A percentile compares a stretch with the other conserved stretches of the same genome.
Evolutionary conservation across 2,797 vertebrate genomes (phyloP).

Genomic region (Acanthurus leucopareius): DNA sequence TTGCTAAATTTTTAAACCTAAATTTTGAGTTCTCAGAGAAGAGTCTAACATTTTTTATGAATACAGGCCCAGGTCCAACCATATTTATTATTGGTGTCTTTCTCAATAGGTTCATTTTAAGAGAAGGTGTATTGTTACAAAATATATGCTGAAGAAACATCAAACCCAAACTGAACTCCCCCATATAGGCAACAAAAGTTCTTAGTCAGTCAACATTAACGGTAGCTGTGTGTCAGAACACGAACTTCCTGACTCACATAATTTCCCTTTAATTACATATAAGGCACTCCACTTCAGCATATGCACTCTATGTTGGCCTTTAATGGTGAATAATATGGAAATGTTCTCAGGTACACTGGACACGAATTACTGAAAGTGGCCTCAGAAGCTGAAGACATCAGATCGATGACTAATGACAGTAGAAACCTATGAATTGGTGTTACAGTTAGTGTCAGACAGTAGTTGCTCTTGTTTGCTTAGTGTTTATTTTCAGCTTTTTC

Average conservation of each 20-base stretch:
- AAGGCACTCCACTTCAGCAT: too few species aligned
- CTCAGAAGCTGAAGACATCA: constrained; percentile 4
- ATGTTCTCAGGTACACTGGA: neutral
- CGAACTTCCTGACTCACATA: neutral
- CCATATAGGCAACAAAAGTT: neutral
- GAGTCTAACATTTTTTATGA: too few species aligned
- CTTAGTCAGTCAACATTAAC: neutral
- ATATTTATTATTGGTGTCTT: too few species aligned
- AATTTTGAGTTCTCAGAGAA: too few species aligned
- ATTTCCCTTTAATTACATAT: neutral
- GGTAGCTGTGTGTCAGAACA: neutral
- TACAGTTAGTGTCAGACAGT: constrained; percentile 7
- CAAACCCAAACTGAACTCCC: too few species aligned
- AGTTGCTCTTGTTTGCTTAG: neutral
- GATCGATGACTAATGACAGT: neutral
- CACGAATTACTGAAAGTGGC: neutral
- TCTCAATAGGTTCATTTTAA: too few species aligned
- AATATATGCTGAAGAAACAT: too few species aligned
- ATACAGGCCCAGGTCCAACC: too few species aligned
- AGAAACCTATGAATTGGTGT: neutral
- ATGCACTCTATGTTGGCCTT: neutral
- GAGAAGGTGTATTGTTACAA: too few species aligned
- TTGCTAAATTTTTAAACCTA: too few species aligned
- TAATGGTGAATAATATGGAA: neutral
- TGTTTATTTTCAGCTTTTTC: constrained; percentile 11